Conservation (phyloP, 2,113 vertebrate genomes). For the Channa maculata region DNA sequence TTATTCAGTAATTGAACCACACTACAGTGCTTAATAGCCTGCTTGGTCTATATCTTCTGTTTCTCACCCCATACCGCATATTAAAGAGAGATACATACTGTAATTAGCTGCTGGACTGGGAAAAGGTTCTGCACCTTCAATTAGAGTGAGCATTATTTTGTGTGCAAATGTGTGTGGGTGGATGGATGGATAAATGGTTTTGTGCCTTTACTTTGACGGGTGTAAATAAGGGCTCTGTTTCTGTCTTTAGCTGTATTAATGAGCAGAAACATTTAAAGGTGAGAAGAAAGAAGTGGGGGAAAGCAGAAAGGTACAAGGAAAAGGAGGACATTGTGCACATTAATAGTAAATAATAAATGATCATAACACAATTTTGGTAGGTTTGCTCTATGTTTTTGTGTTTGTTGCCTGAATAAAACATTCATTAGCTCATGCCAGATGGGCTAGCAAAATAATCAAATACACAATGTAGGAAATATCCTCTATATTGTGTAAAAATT, state of each 20-base stretch:
- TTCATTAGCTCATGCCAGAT: background rate
- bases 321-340: background rate
- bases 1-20: background rate
- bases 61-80: background rate
- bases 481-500: background rate
- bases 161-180: background rate
- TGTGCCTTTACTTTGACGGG: conserved; percentile 55
- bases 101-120: background rate
- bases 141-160: background rate
- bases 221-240: conserved; percentile 10
- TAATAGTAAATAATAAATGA: too few species aligned
- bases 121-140: background rate
- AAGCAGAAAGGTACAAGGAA: background rate
- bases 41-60: background rate
- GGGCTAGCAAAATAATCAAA: background rate
- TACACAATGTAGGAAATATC: background rate
- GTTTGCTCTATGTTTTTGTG: background rate
- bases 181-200: background rate
- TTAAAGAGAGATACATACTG: background rate
- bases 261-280: background rate
- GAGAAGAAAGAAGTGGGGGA: background rate
- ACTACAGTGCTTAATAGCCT: background rate
- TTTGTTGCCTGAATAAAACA: background rate
- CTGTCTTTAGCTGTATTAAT: conserved; percentile 3
- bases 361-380: background rate